A percentile compares a stretch with the other conserved stretches of the same genome.
Evolutionary conservation across 37 sponge, comb jelly and placozoan species (phyloP).

Genomic region (Halisarca cf. caerulea): DNA sequence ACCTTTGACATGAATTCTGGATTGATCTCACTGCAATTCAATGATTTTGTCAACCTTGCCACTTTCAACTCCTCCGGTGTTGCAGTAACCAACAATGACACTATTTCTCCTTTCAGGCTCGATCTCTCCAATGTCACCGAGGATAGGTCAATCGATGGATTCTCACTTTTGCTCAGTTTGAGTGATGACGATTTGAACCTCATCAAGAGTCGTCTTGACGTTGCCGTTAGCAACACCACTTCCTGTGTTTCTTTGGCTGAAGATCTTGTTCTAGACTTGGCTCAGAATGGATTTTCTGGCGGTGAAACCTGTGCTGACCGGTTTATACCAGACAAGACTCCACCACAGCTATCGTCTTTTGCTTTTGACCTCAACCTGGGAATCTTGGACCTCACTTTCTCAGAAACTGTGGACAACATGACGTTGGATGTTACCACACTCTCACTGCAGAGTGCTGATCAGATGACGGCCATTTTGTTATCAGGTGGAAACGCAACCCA

Average conservation of each 20-base stretch:
- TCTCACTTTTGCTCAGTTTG: conserved; percentile 46
- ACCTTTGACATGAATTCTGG: conserved; percentile 67
- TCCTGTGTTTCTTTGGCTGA: conserved; percentile 55
- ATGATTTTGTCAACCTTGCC: conserved; percentile 71
- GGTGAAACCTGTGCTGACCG: conserved; percentile 28
- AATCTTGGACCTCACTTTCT: conserved; percentile 64
- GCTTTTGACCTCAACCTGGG: conserved; percentile 76
- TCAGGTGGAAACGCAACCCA: conserved; percentile 36
- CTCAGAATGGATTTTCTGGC: conserved; percentile 71
- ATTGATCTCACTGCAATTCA: conserved; percentile 66
- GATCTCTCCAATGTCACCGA: conserved; percentile 35
- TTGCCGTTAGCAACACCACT: conserved; percentile 53
- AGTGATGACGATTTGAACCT: conserved; percentile 29
- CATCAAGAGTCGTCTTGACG: conserved; percentile 17
- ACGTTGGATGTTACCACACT: conserved; percentile 54
- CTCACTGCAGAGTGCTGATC: conserved; percentile 43
- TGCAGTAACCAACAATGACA: conserved; percentile 30
- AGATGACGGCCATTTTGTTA: conserved; percentile 29
- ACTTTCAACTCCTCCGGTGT: conserved; percentile 59
- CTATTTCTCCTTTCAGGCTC: background rate
- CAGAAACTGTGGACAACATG: conserved; percentile 66
- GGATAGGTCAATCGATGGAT: conserved; percentile 61
- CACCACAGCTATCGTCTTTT: conserved; percentile 52
- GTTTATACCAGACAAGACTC: conserved; percentile 50
- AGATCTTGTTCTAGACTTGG: conserved; percentile 70